phyloP scores from a whole-genome alignment of 2,113 vertebrate genomes.

The Anoura caudifer region DNA sequence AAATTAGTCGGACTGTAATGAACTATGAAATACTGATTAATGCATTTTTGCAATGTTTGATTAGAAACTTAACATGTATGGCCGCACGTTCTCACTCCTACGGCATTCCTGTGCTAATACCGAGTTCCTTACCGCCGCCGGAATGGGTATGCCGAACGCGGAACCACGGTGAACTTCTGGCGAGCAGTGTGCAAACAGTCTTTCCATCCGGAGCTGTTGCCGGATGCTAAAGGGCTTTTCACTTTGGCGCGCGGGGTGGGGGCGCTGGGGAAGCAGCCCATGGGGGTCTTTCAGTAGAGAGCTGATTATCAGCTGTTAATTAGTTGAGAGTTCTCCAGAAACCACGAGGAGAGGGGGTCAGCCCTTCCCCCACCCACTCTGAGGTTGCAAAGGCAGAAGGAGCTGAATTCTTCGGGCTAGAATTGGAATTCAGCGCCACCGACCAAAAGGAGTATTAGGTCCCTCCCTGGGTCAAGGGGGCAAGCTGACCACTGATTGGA shows the following conservation, averaged over 20 bases:
- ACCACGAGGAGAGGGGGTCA: background rate
- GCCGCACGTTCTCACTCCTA: slow-evolving; percentile 72
- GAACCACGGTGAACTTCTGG: background rate
- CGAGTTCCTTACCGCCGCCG: slow-evolving; percentile 61
- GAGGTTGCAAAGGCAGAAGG: background rate
- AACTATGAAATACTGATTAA: slow-evolving; percentile 93
- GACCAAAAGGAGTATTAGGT: background rate
- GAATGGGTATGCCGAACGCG: slow-evolving; percentile 39
- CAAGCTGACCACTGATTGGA: background rate
- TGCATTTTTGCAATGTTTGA: slow-evolving; percentile 87
- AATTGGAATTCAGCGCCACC: background rate
- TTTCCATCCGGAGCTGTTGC: background rate
- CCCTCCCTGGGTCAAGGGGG: background rate
- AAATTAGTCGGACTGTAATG: slow-evolving; percentile 91
- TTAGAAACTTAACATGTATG: slow-evolving; percentile 85
- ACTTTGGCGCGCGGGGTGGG: background rate
- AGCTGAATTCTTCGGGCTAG: background rate
- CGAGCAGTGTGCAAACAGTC: background rate
- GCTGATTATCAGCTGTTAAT: background rate
- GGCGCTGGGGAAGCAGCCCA: background rate
- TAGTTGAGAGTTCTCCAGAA: background rate
- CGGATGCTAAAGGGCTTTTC: background rate
- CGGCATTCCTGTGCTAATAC: slow-evolving; percentile 68
- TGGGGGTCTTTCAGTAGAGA: background rate
- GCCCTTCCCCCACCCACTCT: background rate